A percentile compares a stretch with the other conserved stretches of the same genome.
phyloP scores from a whole-genome alignment of 2,888 invertebrate genomes.

The Anodontia alba region DNA sequence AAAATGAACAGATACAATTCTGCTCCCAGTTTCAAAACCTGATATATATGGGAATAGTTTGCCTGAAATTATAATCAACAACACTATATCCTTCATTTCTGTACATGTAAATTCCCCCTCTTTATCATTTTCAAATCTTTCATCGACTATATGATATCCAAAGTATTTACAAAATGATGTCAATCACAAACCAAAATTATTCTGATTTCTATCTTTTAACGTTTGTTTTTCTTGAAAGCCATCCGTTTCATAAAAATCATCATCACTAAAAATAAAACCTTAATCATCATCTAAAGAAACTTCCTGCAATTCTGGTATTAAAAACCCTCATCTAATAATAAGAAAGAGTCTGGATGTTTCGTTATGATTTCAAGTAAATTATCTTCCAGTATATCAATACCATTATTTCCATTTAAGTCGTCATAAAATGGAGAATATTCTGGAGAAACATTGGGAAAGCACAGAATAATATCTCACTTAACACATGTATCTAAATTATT shows the following conservation, averaged over 20 bases:
- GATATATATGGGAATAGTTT: not conserved
- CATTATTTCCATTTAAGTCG: not conserved
- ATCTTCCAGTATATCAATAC: constrained; percentile 8
- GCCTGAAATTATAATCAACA: constrained; percentile 13
- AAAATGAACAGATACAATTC: not conserved
- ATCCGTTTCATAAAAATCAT: constrained; percentile 10
- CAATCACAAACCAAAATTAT: not conserved
- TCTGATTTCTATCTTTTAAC: constrained; percentile 1
- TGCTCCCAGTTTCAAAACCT: not conserved
- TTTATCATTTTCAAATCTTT: not conserved
- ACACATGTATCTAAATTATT: not conserved
- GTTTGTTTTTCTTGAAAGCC: not conserved
- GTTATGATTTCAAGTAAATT: not conserved
- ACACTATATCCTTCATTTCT: not conserved
- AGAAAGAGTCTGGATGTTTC: not conserved
- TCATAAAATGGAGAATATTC: not conserved
- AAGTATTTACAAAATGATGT: not conserved
- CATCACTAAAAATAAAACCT: not conserved
- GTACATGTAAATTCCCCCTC: constrained; percentile 11
- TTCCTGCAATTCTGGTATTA: not conserved
- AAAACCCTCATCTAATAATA: not conserved
- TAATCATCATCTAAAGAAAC: not conserved
- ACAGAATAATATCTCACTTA: not conserved
- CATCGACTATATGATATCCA: not conserved
- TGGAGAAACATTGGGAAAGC: not conserved